Evolutionary conservation across 2,888 invertebrate genomes (phyloP), one percentile per base, ranked within the genome.

Genomic region (Thysanoteuthis rhombus): DNA sequence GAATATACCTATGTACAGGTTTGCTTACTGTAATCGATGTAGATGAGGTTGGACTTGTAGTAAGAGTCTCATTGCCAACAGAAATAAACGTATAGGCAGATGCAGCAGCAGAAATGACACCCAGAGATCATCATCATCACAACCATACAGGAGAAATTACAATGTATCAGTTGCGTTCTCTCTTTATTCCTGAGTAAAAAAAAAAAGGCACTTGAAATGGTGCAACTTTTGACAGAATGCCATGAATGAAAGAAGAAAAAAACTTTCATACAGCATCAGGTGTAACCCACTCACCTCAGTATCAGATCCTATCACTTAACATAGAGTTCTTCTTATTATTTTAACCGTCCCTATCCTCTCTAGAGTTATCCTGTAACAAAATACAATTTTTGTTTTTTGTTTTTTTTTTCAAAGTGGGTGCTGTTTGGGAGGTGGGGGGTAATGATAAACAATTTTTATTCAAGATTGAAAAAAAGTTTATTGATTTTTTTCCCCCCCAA

Each of bases 11-110:
- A 8, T 42, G 19, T 47, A 25, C 47, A 47, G 22, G 47, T 47
- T 47, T n/a, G 75, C n/a, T n/a, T 75, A 75, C n/a, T 75, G 75
- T 75, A 75, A n/a, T 75, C n/a, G 75, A 75, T 75, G n/a, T n/a
- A 75, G 75, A 75, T 75, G 75, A 75, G n/a, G n/a, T n/a, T 75
- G 75, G 16, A 75, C 75, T n/a, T n/a, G n/a, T 16, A 75, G 6
- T 75, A 75, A 75, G 32, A 32, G 58, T n/a, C 10, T 75, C 58
- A 28, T 75, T n/a, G n/a, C 32, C 58, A 75, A 75, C n/a, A 75
- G n/a, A 75, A 75, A n/a, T 10, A 10, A n/a, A n/a, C 10, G n/a
- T 10, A 47, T 1, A n/a, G 32, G 75, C 75, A 75, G 16, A 47
- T 75, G 75, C n/a, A n/a, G n/a, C n/a, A n/a, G 32, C 32, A 75